Evolutionary conservation across 2,888 invertebrate species (phyloP).

Genomic region (Malthinus flaveolus): DNA sequence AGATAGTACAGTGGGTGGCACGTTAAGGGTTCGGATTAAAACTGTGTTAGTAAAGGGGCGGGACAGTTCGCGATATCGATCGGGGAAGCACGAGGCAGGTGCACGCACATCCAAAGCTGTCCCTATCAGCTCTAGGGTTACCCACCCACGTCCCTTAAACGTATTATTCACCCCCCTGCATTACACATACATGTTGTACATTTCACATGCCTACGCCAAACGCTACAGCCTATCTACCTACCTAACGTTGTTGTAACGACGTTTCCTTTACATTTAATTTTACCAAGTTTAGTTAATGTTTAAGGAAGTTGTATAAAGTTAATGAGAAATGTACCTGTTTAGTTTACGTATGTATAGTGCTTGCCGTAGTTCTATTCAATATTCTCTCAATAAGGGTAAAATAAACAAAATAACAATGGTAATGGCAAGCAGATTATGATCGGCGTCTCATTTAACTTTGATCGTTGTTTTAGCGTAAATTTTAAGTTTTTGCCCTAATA

Average conservation of each 20-base stretch:
- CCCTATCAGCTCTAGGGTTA: slow-evolving; percentile 42
- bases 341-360: too few relatives aligned
- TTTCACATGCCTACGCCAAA: slow-evolving; percentile 35
- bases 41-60: slow-evolving; percentile 38
- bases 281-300: not conserved
- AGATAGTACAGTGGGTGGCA: slow-evolving; percentile 35
- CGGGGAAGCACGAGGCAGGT: slow-evolving; percentile 44
- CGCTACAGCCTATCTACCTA: slow-evolving; percentile 22
- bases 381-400: too few relatives aligned
- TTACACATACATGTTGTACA: slow-evolving; percentile 34
- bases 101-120: slow-evolving; percentile 46
- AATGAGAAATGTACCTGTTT: too few relatives aligned
- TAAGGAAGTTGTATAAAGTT: not conserved
- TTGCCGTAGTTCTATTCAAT: too few relatives aligned
- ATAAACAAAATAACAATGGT: too few relatives aligned
- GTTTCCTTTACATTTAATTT: not conserved
- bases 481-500: too few relatives aligned
- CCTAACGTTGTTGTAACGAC: not conserved
- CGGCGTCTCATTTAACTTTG: too few relatives aligned
- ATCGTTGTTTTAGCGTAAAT: too few relatives aligned
- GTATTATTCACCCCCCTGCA: slow-evolving; percentile 31
- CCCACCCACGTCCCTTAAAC: slow-evolving; percentile 30
- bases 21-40: slow-evolving; percentile 34
- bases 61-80: slow-evolving; percentile 42
- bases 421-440: too few relatives aligned